Evolutionary conservation across 2,113 vertebrate species (phyloP).

Genomic region (Rattus norvegicus): GRCr8 NC_086024.1:120662501-120663000

Average conservation of each 20-base stretch:
- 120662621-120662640: background rate
- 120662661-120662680: background rate
- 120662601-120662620: background rate
- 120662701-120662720: background rate
- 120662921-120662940: background rate
- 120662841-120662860: background rate
- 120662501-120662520: background rate
- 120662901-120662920: background rate
- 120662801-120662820: background rate
- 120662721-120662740: background rate
- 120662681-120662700: background rate
- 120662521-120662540: background rate
- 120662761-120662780: background rate
- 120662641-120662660: background rate
- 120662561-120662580: background rate
- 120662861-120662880: background rate
- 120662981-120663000: background rate
- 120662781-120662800: background rate
- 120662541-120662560: background rate
- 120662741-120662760: background rate
- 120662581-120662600: background rate
- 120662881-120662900: background rate
- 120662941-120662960: background rate
- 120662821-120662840: too few relatives aligned
- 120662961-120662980: background rate